Conservation (phyloP, 2,888 invertebrate species). For the Aporophyla lueneburgensis region DNA sequence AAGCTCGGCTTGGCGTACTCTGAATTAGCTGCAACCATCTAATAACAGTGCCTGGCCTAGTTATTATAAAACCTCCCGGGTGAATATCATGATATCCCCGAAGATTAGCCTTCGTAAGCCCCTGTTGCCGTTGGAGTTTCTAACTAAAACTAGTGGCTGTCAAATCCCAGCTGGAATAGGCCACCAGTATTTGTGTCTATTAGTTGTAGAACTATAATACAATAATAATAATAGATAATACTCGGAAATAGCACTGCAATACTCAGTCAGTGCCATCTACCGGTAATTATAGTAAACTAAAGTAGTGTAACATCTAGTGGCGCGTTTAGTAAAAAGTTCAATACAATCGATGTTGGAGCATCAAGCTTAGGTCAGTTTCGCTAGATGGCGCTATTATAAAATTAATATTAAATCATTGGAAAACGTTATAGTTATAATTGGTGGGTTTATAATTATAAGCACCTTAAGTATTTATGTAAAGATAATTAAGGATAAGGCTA, state of each 20-base stretch:
- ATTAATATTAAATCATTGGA: fast-evolving
- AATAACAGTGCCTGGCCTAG: slow-evolving; percentile 45
- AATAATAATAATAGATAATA: background rate
- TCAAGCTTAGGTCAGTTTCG: background rate
- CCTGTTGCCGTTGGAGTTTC: background rate
- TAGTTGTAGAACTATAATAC: background rate
- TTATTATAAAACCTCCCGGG: slow-evolving; percentile 37
- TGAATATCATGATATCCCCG: slow-evolving; percentile 23
- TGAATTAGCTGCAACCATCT: slow-evolving; percentile 33
- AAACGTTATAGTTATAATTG: no score
- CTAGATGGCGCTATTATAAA: slow-evolving; percentile 62
- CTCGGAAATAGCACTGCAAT: background rate
- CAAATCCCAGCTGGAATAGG: background rate
- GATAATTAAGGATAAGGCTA: background rate
- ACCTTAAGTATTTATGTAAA: background rate
- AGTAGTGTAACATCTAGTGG: slow-evolving; percentile 16
- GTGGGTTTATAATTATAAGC: background rate
- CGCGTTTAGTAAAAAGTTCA: background rate
- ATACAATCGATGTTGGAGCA: slow-evolving; percentile 33
- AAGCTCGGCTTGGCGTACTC: slow-evolving; percentile 4
- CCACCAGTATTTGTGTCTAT: background rate
- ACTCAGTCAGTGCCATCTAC: slow-evolving; percentile 45
- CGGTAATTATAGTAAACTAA: background rate
- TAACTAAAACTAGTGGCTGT: background rate
- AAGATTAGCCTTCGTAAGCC: slow-evolving; percentile 8